phyloP scores from a whole-genome alignment of 2,113 vertebrate genomes.

The Apteryx owenii region DNA sequence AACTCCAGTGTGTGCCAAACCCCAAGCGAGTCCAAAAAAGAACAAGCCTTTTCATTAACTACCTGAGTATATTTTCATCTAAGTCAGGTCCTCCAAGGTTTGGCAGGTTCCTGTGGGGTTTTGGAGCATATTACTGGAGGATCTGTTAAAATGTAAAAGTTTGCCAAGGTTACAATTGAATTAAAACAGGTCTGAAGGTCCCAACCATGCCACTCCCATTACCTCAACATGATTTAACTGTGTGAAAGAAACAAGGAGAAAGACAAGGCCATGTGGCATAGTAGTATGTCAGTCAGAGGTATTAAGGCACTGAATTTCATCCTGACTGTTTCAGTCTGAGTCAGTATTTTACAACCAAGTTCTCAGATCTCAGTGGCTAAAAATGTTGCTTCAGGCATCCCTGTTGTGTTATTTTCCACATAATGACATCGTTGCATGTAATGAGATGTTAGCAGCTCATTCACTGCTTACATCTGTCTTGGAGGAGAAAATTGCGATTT shows the following conservation, averaged over 20 bases:
- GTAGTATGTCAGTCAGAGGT: not conserved
- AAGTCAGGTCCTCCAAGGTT: not conserved
- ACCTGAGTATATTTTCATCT: not conserved
- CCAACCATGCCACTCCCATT: conserved; percentile 25
- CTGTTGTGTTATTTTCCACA: conserved; percentile 34
- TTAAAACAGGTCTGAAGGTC: conserved; percentile 12
- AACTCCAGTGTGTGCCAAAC: not conserved
- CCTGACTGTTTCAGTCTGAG: conserved; percentile 2
- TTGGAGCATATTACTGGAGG: not conserved
- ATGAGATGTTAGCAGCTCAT: conserved; percentile 57
- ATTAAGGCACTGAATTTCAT: conserved; percentile 16
- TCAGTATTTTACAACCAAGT: conserved; percentile 31
- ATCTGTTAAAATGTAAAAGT: not conserved
- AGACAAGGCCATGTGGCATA: not conserved
- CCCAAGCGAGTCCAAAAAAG: not conserved
- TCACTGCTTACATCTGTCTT: conserved; percentile 34
- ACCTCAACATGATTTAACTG: not conserved
- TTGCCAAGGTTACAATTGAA: conserved; percentile 30
- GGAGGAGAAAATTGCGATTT: conserved; percentile 24
- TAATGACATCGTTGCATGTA: conserved; percentile 26
- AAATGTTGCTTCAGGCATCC: conserved; percentile 39
- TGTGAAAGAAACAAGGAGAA: not conserved
- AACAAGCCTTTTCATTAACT: not conserved
- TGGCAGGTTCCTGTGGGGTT: not conserved
- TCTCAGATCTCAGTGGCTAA: conserved; percentile 41